Evolutionary conservation across 1,140 invertebrate species (phyloP).

Genomic region (Bathynomus jamesi): DNA sequence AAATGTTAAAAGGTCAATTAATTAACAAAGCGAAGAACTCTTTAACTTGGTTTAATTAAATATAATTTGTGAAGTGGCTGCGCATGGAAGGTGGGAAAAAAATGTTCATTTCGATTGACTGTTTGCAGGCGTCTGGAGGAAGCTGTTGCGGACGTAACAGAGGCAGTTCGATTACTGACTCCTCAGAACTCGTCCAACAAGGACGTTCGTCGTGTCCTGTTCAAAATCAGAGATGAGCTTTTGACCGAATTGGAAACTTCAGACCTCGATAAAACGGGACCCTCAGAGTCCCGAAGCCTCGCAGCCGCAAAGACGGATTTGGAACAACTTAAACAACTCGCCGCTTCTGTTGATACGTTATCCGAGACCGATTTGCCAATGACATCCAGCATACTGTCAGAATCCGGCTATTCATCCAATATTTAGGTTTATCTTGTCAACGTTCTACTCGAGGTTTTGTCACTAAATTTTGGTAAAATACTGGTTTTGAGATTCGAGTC

Average conservation of each 20-base stretch:
- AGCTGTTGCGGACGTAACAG: slow-evolving; percentile 59
- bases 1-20: no score
- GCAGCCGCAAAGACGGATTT: slow-evolving; percentile 39
- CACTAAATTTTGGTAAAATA: no score
- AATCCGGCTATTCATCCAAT: slow-evolving; percentile 36
- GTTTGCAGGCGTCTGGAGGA: slow-evolving; percentile 50
- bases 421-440: no score
- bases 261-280: neutral
- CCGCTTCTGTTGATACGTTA: slow-evolving; percentile 48
- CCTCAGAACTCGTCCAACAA: slow-evolving; percentile 48
- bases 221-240: slow-evolving; percentile 58
- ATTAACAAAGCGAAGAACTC: no score
- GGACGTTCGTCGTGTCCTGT: slow-evolving; percentile 58
- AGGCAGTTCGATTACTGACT: slow-evolving; percentile 57
- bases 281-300: neutral
- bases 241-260: slow-evolving; percentile 38
- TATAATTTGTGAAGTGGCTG: no score
- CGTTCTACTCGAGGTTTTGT: no score
- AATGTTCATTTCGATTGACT: no score
- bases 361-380: slow-evolving; percentile 45
- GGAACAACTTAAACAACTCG: slow-evolving; percentile 39
- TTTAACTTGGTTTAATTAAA: no score
- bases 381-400: slow-evolving; percentile 36
- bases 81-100: no score
- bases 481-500: no score